Evolutionary conservation across 1,140 invertebrate species (phyloP).

Genomic region (Philaenus spumarius): DNA sequence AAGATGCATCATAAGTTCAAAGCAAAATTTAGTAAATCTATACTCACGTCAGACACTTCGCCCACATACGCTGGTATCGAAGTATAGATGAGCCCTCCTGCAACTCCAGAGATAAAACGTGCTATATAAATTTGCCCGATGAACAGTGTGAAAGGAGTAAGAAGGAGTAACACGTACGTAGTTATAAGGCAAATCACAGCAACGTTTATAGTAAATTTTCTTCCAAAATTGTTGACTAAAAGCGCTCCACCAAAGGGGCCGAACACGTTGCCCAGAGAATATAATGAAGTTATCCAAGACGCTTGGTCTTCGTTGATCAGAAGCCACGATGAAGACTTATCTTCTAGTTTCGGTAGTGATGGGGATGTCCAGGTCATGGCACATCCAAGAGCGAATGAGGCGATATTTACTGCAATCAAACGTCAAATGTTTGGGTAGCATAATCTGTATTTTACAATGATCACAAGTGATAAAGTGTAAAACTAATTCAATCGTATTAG

Average conservation of each 20-base stretch:
- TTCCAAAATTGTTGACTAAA: neutral
- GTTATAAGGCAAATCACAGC: constrained; percentile 55
- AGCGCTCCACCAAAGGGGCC: constrained; percentile 1
- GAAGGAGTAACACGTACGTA: too few relatives aligned
- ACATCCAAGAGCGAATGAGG: constrained; percentile 53
- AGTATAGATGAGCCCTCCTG: constrained; percentile 65
- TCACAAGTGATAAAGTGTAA: too few relatives aligned
- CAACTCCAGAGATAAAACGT: constrained; percentile 51
- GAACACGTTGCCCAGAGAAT: neutral
- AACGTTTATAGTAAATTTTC: constrained; percentile 54
- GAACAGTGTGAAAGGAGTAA: constrained; percentile 38
- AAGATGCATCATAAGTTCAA: neutral
- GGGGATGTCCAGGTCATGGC: constrained; percentile 71
- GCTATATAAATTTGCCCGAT: constrained; percentile 35
- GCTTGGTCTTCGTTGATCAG: constrained; percentile 10
- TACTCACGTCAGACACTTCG: constrained; percentile 69
- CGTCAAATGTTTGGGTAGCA: too few relatives aligned
- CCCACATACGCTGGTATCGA: constrained; percentile 77
- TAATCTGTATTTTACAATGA: too few relatives aligned
- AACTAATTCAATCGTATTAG: too few relatives aligned
- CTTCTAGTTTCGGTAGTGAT: constrained; percentile 49
- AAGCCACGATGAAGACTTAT: constrained; percentile 7
- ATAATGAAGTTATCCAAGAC: constrained; percentile 10
- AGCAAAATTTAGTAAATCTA: neutral
- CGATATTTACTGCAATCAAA: constrained; percentile 57